These are phyloP conservation scores for Crocidura indochinensis DNA, from an alignment of 2,797 vertebrate genomes.

Conservation along the genomic window DNA sequence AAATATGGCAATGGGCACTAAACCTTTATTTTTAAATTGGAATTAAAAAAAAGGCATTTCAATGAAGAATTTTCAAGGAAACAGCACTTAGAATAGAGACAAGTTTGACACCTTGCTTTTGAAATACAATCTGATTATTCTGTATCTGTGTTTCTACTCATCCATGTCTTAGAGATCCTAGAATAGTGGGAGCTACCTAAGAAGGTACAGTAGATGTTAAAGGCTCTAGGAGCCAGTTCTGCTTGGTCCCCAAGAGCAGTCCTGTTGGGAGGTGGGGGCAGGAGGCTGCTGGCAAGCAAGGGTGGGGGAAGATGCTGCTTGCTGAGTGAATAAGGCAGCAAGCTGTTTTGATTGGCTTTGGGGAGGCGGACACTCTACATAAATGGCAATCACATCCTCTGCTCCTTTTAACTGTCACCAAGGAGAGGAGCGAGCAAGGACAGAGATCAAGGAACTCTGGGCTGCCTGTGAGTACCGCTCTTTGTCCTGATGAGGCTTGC, in stretches of 20 bases:
- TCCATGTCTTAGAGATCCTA: neutral
- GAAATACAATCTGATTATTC: neutral
- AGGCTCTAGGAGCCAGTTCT: neutral
- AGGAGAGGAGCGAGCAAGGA: constrained; percentile 80
- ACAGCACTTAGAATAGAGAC: neutral
- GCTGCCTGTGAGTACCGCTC: constrained; percentile 88
- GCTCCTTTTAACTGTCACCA: constrained; percentile 85
- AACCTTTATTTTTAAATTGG: neutral
- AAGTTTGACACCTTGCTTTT: neutral
- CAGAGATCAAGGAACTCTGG: constrained; percentile 59
- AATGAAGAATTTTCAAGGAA: constrained; percentile 2
- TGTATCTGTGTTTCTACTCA: neutral
- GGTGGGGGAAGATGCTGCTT: constrained; percentile 72
- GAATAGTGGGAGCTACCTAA: fast-evolving
- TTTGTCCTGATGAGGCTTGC: constrained; percentile 69
- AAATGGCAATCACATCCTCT: constrained; percentile 86
- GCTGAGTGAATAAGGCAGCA: constrained; percentile 83
- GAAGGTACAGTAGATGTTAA: neutral
- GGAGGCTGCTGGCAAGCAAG: neutral
- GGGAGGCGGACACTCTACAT: constrained; percentile 86
- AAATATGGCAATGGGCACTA: constrained; percentile 1
- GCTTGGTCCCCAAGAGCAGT: neutral
- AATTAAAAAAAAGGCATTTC: neutral
- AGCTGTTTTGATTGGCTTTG: constrained; percentile 90
- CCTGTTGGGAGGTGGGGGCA: neutral